phyloP scores from a whole-genome alignment of 2,797 vertebrate species.

The Odontamblyopus lacepedii region DNA sequence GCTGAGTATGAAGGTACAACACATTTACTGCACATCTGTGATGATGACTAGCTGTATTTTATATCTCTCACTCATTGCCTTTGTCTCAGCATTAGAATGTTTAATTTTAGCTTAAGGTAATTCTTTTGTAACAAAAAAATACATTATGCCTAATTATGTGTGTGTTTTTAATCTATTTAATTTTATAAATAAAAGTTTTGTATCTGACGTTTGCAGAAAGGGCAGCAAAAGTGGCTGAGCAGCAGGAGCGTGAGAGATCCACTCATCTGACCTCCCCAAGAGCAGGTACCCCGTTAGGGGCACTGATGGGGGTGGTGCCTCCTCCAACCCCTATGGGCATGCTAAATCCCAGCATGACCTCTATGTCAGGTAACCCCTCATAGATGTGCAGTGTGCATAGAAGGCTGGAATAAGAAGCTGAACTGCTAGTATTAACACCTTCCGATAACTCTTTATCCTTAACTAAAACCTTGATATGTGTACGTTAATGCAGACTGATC shows the following conservation, averaged over 20 bases:
- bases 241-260: conserved; percentile 97
- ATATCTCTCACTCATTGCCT: neutral
- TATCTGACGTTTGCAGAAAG: conserved; percentile 83
- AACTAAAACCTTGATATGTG: conserved; percentile 31
- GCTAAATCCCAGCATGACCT: conserved; percentile 97
- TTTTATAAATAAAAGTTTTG: neutral
- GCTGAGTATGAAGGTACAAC: conserved; percentile 94
- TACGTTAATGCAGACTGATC: conserved; percentile 1
- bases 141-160: neutral
- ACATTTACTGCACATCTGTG: neutral
- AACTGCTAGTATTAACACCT: conserved; percentile 67
- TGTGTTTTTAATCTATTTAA: neutral
- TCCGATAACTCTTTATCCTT: conserved; percentile 6
- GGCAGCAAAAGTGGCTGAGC: conserved; percentile 99
- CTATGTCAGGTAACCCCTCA: conserved; percentile 95
- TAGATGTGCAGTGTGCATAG: conserved; percentile 57
- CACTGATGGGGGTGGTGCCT: conserved; percentile 95
- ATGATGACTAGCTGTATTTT: neutral
- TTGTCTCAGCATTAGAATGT: neutral
- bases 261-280: conserved; percentile 92
- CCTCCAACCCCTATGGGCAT: conserved; percentile 97
- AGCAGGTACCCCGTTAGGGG: conserved; percentile 97
- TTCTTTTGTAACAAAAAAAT: neutral
- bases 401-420: conserved; percentile 75
- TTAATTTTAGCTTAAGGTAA: neutral